Percentiles rank a stretch among this genome's conserved stretches.
Conservation (phyloP, 1,140 invertebrate species). For the Trichonephila clavata region DNA sequence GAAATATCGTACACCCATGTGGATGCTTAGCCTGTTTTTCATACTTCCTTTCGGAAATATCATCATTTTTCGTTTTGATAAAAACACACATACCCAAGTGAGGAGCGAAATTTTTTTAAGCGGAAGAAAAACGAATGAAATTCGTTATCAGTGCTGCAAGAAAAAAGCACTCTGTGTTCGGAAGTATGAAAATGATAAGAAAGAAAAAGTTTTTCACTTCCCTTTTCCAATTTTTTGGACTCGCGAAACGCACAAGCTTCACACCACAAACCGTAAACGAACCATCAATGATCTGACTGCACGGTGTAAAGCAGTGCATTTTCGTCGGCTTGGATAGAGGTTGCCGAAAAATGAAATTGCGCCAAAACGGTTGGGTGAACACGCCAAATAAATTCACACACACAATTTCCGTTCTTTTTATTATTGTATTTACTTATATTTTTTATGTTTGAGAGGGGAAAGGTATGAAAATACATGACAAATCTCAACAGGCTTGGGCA, state of each 20-base stretch:
- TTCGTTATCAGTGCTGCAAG: background rate
- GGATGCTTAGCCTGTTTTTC: background rate
- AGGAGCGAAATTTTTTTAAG: background rate
- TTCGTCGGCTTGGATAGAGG: background rate
- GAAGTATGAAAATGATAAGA: background rate
- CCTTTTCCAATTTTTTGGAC: background rate
- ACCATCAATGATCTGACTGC: constrained; percentile 25
- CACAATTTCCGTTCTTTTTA: too few relatives aligned
- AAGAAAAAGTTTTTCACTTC: background rate
- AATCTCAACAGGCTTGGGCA: background rate
- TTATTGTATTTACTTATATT: background rate
- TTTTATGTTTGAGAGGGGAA: background rate
- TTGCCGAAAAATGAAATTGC: background rate
- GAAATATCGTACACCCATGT: constrained; percentile 5
- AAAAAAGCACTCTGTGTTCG: constrained; percentile 13
- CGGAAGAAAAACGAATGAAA: background rate
- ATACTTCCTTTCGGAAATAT: constrained; percentile 24
- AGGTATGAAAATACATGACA: background rate
- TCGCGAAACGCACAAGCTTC: background rate
- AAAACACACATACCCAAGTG: constrained; percentile 7
- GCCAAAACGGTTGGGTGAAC: constrained; percentile 21
- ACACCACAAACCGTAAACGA: background rate
- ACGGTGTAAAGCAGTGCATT: background rate
- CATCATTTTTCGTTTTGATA: constrained; percentile 1
- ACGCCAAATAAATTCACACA: constrained; percentile 2